Percentiles rank a stretch among this genome's conserved stretches.
phyloP scores from a whole-genome alignment of 2,888 invertebrate species.

The Ichneumoninae sp. region DNA sequence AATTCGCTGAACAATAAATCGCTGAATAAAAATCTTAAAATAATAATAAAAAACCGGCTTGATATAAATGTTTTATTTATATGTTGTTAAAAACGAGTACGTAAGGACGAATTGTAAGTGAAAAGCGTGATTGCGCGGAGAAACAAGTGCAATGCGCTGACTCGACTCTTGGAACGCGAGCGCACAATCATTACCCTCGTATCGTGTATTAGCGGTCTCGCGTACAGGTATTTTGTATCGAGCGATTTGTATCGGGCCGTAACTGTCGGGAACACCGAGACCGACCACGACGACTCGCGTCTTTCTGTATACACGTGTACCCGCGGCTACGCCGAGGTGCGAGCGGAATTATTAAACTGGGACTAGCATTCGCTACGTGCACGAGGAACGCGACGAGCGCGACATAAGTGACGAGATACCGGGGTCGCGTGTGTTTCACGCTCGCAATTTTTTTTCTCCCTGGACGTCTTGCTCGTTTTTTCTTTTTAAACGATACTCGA shows the following conservation, averaged over 20 bases:
- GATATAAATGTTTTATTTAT: too few species aligned
- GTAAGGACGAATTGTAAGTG: constrained; percentile 20
- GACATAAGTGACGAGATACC: constrained; percentile 30
- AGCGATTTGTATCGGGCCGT: constrained; percentile 3
- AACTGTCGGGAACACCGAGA: constrained; percentile 16
- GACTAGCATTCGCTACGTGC: constrained; percentile 32
- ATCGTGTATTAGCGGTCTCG: constrained; percentile 8
- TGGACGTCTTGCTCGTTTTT: not conserved
- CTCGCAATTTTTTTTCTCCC: constrained; percentile 19
- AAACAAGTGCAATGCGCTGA: constrained; percentile 54
- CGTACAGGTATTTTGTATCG: constrained; percentile 3
- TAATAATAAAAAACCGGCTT: too few species aligned
- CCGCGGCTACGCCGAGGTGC: constrained; percentile 49
- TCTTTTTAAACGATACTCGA: not conserved
- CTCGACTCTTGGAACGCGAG: constrained; percentile 40
- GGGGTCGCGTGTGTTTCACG: constrained; percentile 13
- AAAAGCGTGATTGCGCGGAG: constrained; percentile 47
- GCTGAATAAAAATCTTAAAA: too few species aligned
- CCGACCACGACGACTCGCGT: constrained; percentile 35
- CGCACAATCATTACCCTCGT: constrained; percentile 41
- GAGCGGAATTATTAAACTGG: constrained; percentile 60
- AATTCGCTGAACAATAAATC: too few species aligned
- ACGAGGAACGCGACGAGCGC: constrained; percentile 34
- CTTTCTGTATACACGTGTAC: constrained; percentile 58
- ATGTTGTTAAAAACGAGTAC: not conserved